Percentiles rank a stretch among this genome's conserved stretches.
These are phyloP conservation scores for Nyctalus aviator DNA, from an alignment of 2,797 vertebrate species.

Conservation along the genomic window DNA sequence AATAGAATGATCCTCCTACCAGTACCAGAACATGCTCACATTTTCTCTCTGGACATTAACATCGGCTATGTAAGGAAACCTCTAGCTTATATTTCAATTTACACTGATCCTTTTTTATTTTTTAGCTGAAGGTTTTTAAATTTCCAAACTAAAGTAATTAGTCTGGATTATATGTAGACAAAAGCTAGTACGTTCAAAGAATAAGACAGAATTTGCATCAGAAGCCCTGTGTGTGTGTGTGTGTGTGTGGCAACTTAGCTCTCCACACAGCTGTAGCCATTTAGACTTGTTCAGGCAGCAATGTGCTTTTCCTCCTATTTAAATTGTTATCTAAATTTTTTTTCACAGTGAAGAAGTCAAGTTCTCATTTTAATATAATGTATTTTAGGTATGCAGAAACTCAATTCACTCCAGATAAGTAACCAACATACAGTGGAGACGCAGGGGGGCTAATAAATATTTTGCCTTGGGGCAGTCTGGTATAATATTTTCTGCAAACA, in stretches of 20 bases:
- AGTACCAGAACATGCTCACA: not conserved
- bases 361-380: constrained; percentile 77
- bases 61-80: not conserved
- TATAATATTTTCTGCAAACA: constrained; percentile 86
- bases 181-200: constrained; percentile 34
- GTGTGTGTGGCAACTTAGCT: not conserved
- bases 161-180: constrained; percentile 10
- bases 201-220: not conserved
- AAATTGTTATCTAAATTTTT: constrained; percentile 75
- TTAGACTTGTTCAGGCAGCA: not conserved
- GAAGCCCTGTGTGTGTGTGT: not conserved
- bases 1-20: not conserved
- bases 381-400: constrained; percentile 80
- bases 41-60: constrained; percentile 13
- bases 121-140: not conserved
- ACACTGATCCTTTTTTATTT: not conserved
- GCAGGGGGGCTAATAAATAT: constrained; percentile 84
- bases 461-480: constrained; percentile 81
- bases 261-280: not conserved
- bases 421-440: constrained; percentile 72
- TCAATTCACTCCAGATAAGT: constrained; percentile 79
- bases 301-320: constrained; percentile 41
- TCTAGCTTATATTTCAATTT: not conserved
- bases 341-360: constrained; percentile 74
- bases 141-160: constrained; percentile 38